Conservation (phyloP, 2,888 invertebrate genomes). For the Microchrysa polita region DNA sequence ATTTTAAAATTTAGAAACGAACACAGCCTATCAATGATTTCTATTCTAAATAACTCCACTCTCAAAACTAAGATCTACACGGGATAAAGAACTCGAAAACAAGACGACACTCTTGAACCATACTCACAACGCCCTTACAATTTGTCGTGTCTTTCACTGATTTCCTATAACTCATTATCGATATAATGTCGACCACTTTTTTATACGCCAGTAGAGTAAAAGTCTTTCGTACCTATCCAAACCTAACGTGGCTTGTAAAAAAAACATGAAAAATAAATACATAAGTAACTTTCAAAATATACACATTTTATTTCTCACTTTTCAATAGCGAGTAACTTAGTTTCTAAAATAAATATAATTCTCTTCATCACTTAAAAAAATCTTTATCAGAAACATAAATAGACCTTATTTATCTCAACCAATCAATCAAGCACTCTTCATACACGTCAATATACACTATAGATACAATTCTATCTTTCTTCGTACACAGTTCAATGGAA, state of each 20-base stretch:
- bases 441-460: background rate
- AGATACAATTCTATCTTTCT: background rate
- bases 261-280: background rate
- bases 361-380: conserved; percentile 22
- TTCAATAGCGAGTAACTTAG: conserved; percentile 7
- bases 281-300: conserved; percentile 16
- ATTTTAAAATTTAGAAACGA: too few species aligned
- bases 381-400: conserved; percentile 24
- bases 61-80: too few species aligned
- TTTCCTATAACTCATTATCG: too few species aligned
- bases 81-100: too few species aligned
- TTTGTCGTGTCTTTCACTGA: too few species aligned
- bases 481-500: background rate
- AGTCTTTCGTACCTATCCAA: too few species aligned
- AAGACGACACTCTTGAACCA: too few species aligned
- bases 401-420: conserved; percentile 3
- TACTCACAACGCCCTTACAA: too few species aligned
- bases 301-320: conserved; percentile 6
- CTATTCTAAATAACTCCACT: too few species aligned
- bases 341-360: conserved; percentile 35
- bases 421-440: conserved; percentile 6
- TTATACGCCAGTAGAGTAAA: too few species aligned
- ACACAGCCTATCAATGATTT: too few species aligned
- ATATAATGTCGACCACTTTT: too few species aligned
- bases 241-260: background rate